phyloP scores from a whole-genome alignment of 2,113 vertebrate species.

The Chloropsis hardwickii region DNA sequence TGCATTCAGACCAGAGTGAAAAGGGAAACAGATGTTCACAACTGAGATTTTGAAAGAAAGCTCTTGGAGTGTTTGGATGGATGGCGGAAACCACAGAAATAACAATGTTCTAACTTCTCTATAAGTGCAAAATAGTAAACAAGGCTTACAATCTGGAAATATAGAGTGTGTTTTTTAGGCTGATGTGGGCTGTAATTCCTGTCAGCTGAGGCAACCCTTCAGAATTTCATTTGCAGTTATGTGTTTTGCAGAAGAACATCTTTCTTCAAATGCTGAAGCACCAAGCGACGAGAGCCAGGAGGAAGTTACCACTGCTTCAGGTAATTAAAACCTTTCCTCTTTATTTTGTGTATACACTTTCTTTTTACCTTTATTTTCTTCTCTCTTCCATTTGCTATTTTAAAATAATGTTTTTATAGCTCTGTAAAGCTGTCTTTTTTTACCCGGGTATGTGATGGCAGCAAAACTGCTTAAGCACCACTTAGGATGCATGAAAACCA shows the following conservation, averaged over 20 bases:
- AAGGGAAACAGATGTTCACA: slow-evolving; percentile 51
- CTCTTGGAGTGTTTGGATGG: neutral
- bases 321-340: slow-evolving; percentile 48
- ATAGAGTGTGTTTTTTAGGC: neutral
- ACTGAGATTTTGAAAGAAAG: neutral
- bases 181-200: neutral
- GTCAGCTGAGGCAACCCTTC: neutral
- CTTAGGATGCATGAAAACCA: slow-evolving; percentile 84
- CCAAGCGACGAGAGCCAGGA: slow-evolving; percentile 27
- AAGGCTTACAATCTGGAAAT: neutral
- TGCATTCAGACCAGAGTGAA: neutral
- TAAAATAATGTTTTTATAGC: slow-evolving; percentile 21
- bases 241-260: slow-evolving; percentile 66
- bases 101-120: slow-evolving; percentile 10
- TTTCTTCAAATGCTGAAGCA: neutral
- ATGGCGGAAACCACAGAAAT: slow-evolving; percentile 10
- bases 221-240: neutral
- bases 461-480: slow-evolving; percentile 74
- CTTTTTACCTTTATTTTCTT: slow-evolving; percentile 13
- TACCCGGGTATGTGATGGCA: slow-evolving; percentile 41
- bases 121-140: neutral
- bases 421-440: slow-evolving; percentile 39
- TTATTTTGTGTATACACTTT: neutral
- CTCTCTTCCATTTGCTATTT: neutral
- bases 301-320: slow-evolving; percentile 13